Evolutionary conservation across 2,797 vertebrate genomes (phyloP).

Genomic region (Ataeniobius toweri): DNA sequence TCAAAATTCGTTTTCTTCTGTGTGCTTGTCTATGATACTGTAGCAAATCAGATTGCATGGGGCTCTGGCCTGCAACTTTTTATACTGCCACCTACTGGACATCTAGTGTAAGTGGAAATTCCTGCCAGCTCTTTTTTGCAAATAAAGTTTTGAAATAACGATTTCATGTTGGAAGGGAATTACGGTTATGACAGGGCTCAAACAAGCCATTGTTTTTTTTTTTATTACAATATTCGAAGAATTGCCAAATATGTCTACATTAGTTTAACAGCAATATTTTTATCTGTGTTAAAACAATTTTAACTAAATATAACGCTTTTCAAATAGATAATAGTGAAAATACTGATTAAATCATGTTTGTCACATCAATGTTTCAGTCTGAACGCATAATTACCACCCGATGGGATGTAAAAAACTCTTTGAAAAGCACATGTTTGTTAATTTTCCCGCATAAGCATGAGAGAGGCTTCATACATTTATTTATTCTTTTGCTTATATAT

Average conservation of each 20-base stretch:
- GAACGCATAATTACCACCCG: too few species aligned
- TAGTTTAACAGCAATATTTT: not conserved
- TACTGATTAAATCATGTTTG: not conserved
- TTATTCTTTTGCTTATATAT: too few species aligned
- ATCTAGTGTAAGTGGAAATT: not conserved
- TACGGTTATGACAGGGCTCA: not conserved
- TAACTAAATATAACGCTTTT: not conserved
- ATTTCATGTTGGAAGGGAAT: not conserved
- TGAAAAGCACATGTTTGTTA: too few species aligned
- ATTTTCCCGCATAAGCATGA: too few species aligned
- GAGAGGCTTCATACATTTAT: too few species aligned
- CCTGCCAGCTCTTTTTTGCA: not conserved
- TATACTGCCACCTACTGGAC: constrained; percentile 1
- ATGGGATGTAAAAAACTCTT: too few species aligned
- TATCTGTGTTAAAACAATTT: not conserved
- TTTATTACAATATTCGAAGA: not conserved
- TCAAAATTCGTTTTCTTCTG: too few species aligned
- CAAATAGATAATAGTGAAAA: not conserved
- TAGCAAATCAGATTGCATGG: too few species aligned
- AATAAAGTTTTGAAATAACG: not conserved
- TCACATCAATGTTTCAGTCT: too few species aligned
- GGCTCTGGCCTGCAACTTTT: too few species aligned
- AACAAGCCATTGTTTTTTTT: not conserved
- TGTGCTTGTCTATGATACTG: too few species aligned
- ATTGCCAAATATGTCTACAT: not conserved